Base-by-base conservation (phyloP, 2,888 invertebrate species). In the Sericinus montela region DNA sequence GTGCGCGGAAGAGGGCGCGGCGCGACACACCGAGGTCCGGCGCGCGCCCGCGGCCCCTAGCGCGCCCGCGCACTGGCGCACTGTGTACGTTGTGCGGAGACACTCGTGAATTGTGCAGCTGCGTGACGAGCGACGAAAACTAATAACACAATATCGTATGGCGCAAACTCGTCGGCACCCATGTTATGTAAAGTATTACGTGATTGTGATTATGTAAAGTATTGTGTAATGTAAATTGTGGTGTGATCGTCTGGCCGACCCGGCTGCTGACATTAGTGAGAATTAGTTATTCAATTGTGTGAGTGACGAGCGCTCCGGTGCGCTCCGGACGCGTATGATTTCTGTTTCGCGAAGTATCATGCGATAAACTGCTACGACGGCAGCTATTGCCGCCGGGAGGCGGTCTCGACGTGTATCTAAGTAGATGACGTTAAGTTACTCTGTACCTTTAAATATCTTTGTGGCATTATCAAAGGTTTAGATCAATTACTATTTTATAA, bases 11-110 rank as follows among this genome's bases (percentile, higher is more conserved):
- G 60, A 52, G 35, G 47, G 45, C 53, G 51, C 71, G 63, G 51
- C 72, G 64, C 69, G 75, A 0, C 78, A 74, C 71, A 75, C 80
- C 52, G 79, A 71, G 74, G 82, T 81, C 23, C 32, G 32, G 11
- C 32, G 25, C 25, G 7, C 25, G 25, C 25, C 14, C 34, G 41
- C 19, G 45, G 19, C 36, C 34, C 35, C 45, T 46, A 52, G 51
- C 51, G 38, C 44, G 30, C 25, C 32, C 25, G 8, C 48, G 13
- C 8, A 7, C 35, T 19, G n/a, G 16, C 14, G 10, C 28, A 11
- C 43, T n/a, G n/a, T n/a, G n/a, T n/a, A n/a, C n/a, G n/a, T n/a
- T n/a, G n/a, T n/a, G n/a, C n/a, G n/a, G n/a, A n/a, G n/a, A n/a
- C n/a, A n/a, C n/a, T n/a, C n/a, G n/a, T n/a, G n/a, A n/a, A n/a